These are phyloP conservation scores for Carassius gibelio DNA, from an alignment of 2,113 vertebrate species.

Conservation along the genomic window DNA sequence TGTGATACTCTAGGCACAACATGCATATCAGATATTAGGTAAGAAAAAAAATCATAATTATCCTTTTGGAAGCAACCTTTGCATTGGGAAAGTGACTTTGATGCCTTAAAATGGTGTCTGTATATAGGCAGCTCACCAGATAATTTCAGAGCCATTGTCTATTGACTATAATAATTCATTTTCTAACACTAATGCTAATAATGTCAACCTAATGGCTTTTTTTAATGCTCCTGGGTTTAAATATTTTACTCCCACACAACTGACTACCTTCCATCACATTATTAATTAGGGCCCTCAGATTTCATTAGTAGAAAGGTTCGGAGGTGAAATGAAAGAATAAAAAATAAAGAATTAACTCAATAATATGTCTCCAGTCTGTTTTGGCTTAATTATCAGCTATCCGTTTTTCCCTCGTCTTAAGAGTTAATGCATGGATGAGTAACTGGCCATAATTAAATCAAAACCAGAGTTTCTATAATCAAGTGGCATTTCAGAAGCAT, in stretches of 20 bases:
- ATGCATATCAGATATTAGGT: background rate
- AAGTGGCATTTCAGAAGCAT: conserved; percentile 9
- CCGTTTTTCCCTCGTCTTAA: background rate
- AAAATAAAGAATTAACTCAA: background rate
- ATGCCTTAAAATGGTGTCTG: background rate
- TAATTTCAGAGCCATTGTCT: background rate
- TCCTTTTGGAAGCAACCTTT: background rate
- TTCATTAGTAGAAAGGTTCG: background rate
- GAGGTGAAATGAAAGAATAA: background rate
- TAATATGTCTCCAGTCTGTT: background rate
- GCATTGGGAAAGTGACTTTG: background rate
- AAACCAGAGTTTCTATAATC: conserved; percentile 5
- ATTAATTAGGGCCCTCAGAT: background rate
- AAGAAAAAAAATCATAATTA: too few species aligned
- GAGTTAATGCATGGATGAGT: background rate
- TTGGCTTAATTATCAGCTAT: background rate
- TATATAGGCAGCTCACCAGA: background rate
- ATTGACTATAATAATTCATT: background rate
- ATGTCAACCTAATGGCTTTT: background rate
- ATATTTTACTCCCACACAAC: conserved; percentile 18
- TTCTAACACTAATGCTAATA: background rate
- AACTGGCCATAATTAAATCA: background rate
- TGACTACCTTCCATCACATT: background rate
- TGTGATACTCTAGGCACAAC: background rate
- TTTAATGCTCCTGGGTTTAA: background rate